Conservation (phyloP, 2,888 invertebrate genomes). For the Agrypnus murinus region DNA sequence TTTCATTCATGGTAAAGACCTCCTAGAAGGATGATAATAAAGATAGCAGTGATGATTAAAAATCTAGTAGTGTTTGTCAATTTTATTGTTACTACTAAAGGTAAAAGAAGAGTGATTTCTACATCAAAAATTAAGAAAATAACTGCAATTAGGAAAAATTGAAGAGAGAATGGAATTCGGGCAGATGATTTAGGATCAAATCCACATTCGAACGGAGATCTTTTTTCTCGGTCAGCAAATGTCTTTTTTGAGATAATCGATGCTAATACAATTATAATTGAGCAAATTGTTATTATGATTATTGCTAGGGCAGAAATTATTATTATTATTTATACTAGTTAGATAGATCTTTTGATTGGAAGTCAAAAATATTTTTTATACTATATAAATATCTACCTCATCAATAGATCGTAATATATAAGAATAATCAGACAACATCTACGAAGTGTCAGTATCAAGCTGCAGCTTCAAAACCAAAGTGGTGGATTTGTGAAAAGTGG, state of each 20-base stretch:
- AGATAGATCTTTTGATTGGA: constrained; percentile 81
- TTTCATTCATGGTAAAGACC: no score
- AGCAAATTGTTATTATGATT: constrained; percentile 62
- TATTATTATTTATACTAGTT: constrained; percentile 77
- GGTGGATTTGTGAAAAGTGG: no score
- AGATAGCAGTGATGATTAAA: constrained; percentile 61
- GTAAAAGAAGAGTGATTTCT: no score
- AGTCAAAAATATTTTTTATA: constrained; percentile 82
- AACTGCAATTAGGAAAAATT: constrained; percentile 79
- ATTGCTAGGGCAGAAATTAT: constrained; percentile 48
- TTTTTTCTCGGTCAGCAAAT: constrained; percentile 76
- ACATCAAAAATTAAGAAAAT: constrained; percentile 85
- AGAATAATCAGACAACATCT: constrained; percentile 77
- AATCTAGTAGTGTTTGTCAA: no score
- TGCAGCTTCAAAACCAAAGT: constrained; percentile 79
- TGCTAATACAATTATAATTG: constrained; percentile 73
- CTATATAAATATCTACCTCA: constrained; percentile 81
- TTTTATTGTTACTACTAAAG: no score
- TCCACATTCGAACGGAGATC: constrained; percentile 78
- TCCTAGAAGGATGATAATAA: no score
- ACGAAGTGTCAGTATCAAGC: constrained; percentile 83
- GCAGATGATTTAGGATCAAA: constrained; percentile 74
- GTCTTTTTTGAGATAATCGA: constrained; percentile 76
- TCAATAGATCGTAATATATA: constrained; percentile 81
- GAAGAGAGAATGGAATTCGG: constrained; percentile 75